These are phyloP conservation scores for Echeneis naucrates DNA, from an alignment of 2,797 vertebrate species.

Conservation along the genomic window DNA sequence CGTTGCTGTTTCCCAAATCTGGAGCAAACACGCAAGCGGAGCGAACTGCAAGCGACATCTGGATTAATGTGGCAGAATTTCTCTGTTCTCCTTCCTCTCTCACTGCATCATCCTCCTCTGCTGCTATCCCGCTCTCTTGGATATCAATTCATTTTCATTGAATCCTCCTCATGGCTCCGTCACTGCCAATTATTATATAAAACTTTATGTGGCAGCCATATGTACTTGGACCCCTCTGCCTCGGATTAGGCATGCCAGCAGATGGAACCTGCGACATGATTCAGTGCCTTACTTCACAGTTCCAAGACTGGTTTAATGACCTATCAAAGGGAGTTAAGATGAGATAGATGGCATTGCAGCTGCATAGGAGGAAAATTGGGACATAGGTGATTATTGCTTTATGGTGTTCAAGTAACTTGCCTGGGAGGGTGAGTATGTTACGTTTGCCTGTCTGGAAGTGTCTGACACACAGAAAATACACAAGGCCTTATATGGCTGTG, in stretches of 20 bases:
- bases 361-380: slow-evolving; percentile 62
- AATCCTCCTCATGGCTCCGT: slow-evolving; percentile 52
- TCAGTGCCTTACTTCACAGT: slow-evolving; percentile 77
- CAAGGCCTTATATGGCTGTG: background rate
- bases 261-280: slow-evolving; percentile 80
- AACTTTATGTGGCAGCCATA: slow-evolving; percentile 79
- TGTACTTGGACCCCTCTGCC: slow-evolving; percentile 74
- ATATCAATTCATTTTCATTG: slow-evolving; percentile 63
- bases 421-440: slow-evolving; percentile 43
- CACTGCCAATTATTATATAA: slow-evolving; percentile 72
- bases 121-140: slow-evolving; percentile 31
- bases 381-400: slow-evolving; percentile 75
- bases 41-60: slow-evolving; percentile 41
- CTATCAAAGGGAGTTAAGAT: slow-evolving; percentile 77
- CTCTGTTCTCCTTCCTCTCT: slow-evolving; percentile 30
- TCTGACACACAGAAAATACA: slow-evolving; percentile 36
- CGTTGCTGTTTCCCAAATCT: slow-evolving; percentile 48
- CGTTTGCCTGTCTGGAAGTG: slow-evolving; percentile 36
- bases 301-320: slow-evolving; percentile 81
- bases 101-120: slow-evolving; percentile 7
- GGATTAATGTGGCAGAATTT: slow-evolving; percentile 48
- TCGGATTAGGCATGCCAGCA: slow-evolving; percentile 79
- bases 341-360: slow-evolving; percentile 76
- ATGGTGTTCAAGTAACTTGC: slow-evolving; percentile 64
- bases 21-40: slow-evolving; percentile 46